phyloP scores from a whole-genome alignment of 2,888 invertebrate genomes.

The Ectemnius continuus region DNA sequence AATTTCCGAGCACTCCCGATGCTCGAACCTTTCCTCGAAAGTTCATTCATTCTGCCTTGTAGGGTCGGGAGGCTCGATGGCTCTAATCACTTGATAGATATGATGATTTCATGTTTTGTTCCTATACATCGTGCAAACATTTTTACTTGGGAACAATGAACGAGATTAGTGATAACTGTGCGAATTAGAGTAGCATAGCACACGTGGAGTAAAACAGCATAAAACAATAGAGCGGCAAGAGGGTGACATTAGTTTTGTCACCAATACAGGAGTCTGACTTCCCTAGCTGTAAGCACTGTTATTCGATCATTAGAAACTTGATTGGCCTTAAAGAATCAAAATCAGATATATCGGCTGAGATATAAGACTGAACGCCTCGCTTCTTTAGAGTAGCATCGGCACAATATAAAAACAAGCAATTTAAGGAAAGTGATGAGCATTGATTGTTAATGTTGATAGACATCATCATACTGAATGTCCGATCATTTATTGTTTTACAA shows the following conservation, averaged over 20 bases:
- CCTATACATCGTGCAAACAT: too few relatives aligned
- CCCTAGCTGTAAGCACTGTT: slow-evolving; percentile 29
- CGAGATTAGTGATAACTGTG: too few relatives aligned
- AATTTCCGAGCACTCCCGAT: too few relatives aligned
- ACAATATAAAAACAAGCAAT: slow-evolving; percentile 38
- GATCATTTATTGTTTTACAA: slow-evolving; percentile 64
- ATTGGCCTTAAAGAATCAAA: slow-evolving; percentile 57
- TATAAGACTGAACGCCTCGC: slow-evolving; percentile 73
- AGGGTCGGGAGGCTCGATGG: too few relatives aligned
- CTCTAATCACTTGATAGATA: too few relatives aligned
- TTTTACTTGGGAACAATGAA: too few relatives aligned
- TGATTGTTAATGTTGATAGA: slow-evolving; percentile 63
- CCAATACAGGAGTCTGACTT: slow-evolving; percentile 11
- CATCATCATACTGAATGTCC: slow-evolving; percentile 57
- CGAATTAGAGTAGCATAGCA: too few relatives aligned
- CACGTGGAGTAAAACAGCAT: too few relatives aligned
- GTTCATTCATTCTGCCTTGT: neutral
- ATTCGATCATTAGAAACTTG: slow-evolving; percentile 32
- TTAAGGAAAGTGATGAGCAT: slow-evolving; percentile 32
- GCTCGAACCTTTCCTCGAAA: slow-evolving; percentile 28
- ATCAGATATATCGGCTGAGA: slow-evolving; percentile 64
- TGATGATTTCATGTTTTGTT: too few relatives aligned
- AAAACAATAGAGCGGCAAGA: too few relatives aligned
- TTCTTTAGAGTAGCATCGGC: slow-evolving; percentile 58
- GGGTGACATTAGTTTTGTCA: too few relatives aligned